A percentile compares a stretch with the other conserved stretches of the same genome.
phyloP scores from a whole-genome alignment of 2,113 vertebrate species.

The Clarias magur region DNA sequence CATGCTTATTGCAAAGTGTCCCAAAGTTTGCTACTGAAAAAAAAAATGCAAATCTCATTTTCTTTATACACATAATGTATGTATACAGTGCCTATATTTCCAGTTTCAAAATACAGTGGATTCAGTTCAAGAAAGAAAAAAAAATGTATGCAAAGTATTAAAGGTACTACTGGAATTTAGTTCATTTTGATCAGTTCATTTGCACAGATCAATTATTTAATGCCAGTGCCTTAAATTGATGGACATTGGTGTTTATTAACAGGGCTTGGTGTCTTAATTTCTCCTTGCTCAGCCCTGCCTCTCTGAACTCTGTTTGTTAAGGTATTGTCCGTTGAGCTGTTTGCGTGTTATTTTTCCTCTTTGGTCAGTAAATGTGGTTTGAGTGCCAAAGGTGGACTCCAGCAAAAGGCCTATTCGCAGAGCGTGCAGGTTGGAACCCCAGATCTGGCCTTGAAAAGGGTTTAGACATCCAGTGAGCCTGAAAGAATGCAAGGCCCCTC shows the following conservation, averaged over 20 bases:
- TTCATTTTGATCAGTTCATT: slow-evolving; percentile 27
- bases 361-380: slow-evolving; percentile 96
- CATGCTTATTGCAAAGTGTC: slow-evolving; percentile 84
- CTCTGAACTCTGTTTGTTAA: slow-evolving; percentile 60
- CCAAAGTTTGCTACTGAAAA: slow-evolving; percentile 82
- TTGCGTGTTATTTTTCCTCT: slow-evolving; percentile 70
- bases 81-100: slow-evolving; percentile 72
- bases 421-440: slow-evolving; percentile 65
- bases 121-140: slow-evolving; percentile 78
- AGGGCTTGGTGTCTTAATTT: slow-evolving; percentile 14
- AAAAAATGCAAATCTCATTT: slow-evolving; percentile 80
- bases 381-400: slow-evolving; percentile 87
- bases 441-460: slow-evolving; percentile 56
- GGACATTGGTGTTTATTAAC: slow-evolving; percentile 10
- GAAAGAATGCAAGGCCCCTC: slow-evolving; percentile 13
- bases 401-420: slow-evolving; percentile 86
- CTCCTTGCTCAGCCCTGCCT: slow-evolving; percentile 60
- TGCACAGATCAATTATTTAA: slow-evolving; percentile 24
- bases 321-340: slow-evolving; percentile 55
- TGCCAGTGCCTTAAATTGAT: slow-evolving; percentile 24
- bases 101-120: slow-evolving; percentile 83
- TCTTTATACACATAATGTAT: slow-evolving; percentile 71
- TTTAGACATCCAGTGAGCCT: slow-evolving; percentile 25
- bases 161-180: slow-evolving; percentile 72
- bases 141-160: slow-evolving; percentile 78